These are phyloP conservation scores for Gorilla gorilla DNA, from an alignment of 2,113 vertebrate species.

Conservation along the genomic window DNA sequence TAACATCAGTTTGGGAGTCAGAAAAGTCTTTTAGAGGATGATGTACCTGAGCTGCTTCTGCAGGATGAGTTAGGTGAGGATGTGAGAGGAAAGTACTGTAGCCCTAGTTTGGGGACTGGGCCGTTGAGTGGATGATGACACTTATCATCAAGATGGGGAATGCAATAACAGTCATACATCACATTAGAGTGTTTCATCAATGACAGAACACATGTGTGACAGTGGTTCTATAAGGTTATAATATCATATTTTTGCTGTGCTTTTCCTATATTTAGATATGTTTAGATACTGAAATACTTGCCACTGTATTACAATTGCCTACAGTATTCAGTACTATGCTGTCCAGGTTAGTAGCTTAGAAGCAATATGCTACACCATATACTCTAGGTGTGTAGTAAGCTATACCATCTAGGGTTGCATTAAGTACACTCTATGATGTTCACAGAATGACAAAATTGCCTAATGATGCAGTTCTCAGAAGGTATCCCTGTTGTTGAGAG, in stretches of 20 bases:
- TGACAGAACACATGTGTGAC: background rate
- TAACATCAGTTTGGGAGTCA: background rate
- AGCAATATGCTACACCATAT: background rate
- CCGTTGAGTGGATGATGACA: rapidly evolving
- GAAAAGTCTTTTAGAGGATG: background rate
- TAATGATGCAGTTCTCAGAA: background rate
- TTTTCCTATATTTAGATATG: background rate
- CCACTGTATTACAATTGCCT: background rate
- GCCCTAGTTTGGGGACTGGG: background rate
- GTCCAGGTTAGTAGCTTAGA: background rate
- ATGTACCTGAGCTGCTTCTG: background rate
- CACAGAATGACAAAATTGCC: background rate
- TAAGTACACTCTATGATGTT: background rate
- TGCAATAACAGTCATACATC: background rate
- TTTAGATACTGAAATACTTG: background rate
- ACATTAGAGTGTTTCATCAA: background rate
- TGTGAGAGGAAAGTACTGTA: background rate
- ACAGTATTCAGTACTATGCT: background rate
- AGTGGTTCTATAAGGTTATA: background rate
- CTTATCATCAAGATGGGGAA: background rate
- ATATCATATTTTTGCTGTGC: background rate
- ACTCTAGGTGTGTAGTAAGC: background rate
- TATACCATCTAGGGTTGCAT: background rate
- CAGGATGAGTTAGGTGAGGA: constrained; percentile 4
- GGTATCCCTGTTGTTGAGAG: background rate